Evolutionary conservation across 2,888 invertebrate genomes (phyloP).

Genomic region (Clistopyga incitator): DNA sequence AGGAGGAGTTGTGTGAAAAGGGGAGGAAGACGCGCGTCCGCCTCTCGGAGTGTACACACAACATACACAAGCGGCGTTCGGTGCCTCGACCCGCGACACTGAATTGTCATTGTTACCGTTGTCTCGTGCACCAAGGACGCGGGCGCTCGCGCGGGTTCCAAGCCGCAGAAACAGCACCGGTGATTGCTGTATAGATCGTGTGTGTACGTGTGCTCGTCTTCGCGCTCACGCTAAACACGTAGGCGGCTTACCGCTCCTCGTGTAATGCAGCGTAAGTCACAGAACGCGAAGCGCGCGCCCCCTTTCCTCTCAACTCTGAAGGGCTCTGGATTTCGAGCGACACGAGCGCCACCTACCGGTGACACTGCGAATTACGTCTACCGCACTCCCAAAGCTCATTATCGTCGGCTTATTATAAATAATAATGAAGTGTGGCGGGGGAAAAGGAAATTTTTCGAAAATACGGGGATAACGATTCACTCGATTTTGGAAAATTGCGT

Average conservation of each 20-base stretch:
- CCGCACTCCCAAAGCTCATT: neutral
- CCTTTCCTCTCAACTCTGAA: neutral
- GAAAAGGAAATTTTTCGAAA: too few relatives aligned
- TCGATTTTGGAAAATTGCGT: too few relatives aligned
- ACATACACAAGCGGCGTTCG: too few relatives aligned
- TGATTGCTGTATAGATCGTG: neutral
- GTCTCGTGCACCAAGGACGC: slow-evolving; percentile 29
- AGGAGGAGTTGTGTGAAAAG: slow-evolving; percentile 11
- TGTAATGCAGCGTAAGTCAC: slow-evolving; percentile 70
- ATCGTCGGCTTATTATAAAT: neutral
- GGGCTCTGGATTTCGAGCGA: neutral
- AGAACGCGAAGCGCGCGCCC: neutral
- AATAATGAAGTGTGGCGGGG: too few relatives aligned
- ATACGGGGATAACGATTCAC: too few relatives aligned
- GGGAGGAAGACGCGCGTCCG: neutral
- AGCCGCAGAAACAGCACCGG: neutral
- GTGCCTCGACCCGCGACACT: slow-evolving; percentile 49
- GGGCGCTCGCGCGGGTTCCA: too few relatives aligned
- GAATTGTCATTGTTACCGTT: slow-evolving; percentile 57
- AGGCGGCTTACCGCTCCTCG: slow-evolving; percentile 69
- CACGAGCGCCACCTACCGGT: neutral
- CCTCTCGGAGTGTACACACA: neutral
- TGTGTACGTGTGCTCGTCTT: slow-evolving; percentile 20
- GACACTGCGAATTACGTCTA: neutral
- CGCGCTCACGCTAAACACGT: slow-evolving; percentile 73